Percentiles rank a stretch among this genome's conserved stretches.
These are phyloP conservation scores for Acromyrmex echinatior DNA, from an alignment of 1,140 invertebrate species.

Conservation along the genomic window DNA sequence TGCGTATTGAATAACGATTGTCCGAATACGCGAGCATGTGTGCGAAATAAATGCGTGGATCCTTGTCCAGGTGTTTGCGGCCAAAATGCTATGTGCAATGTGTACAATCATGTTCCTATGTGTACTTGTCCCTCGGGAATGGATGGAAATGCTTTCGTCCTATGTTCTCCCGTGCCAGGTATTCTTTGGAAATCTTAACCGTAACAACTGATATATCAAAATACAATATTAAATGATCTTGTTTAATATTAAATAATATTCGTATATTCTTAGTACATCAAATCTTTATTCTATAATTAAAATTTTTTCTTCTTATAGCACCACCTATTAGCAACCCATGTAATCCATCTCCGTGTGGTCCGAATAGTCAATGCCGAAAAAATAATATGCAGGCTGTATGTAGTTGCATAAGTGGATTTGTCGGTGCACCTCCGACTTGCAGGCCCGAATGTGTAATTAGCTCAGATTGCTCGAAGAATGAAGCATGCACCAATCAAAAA, in stretches of 20 bases:
- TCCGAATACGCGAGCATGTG: constrained; percentile 89
- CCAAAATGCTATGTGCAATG: constrained; percentile 89
- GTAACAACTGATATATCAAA: not conserved
- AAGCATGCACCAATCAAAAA: constrained; percentile 89
- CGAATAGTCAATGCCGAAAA: constrained; percentile 89
- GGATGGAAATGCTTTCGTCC: constrained; percentile 91
- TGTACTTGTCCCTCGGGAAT: constrained; percentile 90
- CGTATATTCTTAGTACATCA: constrained; percentile 86
- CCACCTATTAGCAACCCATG: constrained; percentile 82
- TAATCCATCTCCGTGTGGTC: constrained; percentile 88
- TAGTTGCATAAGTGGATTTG: constrained; percentile 88
- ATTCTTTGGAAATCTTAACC: constrained; percentile 67
- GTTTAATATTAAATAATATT: constrained; percentile 66
- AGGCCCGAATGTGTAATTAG: constrained; percentile 90
- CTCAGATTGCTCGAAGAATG: constrained; percentile 89
- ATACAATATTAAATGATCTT: not conserved
- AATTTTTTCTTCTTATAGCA: constrained; percentile 65
- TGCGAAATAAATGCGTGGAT: constrained; percentile 92
- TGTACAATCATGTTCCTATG: constrained; percentile 91
- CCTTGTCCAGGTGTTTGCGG: constrained; percentile 92
- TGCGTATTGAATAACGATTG: constrained; percentile 91
- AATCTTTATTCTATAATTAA: constrained; percentile 73
- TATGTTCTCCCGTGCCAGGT: constrained; percentile 87
- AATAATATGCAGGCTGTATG: constrained; percentile 87
- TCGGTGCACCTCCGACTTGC: constrained; percentile 89